Conservation (phyloP, 2,113 vertebrate genomes). For the Stomatorhinus ivindoensis region DNA sequence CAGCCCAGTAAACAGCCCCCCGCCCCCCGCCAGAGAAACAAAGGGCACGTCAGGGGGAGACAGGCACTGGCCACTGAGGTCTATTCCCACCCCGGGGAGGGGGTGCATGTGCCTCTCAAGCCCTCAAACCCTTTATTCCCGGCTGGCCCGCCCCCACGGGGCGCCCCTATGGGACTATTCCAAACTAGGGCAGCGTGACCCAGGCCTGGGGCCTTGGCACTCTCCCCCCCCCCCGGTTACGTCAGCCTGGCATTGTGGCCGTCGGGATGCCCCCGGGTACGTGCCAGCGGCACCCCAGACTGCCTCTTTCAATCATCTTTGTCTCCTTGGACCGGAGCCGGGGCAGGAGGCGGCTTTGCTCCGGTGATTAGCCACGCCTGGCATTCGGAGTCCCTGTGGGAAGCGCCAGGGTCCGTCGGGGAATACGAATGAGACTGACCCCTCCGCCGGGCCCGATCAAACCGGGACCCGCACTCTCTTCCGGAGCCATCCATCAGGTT, state of each 20-base stretch:
- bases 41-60: constrained; percentile 7
- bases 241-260: neutral
- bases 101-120: neutral
- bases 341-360: neutral
- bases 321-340: neutral
- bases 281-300: neutral
- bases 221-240: neutral
- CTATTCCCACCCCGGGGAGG: neutral
- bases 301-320: neutral
- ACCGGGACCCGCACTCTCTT: constrained; percentile 31
- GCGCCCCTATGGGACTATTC: neutral
- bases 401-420: neutral
- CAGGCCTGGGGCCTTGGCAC: neutral
- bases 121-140: neutral
- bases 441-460: neutral
- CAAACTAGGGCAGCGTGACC: constrained; percentile 19
- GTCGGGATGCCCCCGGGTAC: neutral
- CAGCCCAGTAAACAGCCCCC: neutral
- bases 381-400: neutral
- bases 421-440: constrained; percentile 11
- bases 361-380: constrained; percentile 12
- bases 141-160: neutral
- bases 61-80: neutral
- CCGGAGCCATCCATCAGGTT: constrained; percentile 28
- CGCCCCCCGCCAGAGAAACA: neutral